Conservation (phyloP, 2,888 invertebrate genomes). For the Hecatera dysodea region DNA sequence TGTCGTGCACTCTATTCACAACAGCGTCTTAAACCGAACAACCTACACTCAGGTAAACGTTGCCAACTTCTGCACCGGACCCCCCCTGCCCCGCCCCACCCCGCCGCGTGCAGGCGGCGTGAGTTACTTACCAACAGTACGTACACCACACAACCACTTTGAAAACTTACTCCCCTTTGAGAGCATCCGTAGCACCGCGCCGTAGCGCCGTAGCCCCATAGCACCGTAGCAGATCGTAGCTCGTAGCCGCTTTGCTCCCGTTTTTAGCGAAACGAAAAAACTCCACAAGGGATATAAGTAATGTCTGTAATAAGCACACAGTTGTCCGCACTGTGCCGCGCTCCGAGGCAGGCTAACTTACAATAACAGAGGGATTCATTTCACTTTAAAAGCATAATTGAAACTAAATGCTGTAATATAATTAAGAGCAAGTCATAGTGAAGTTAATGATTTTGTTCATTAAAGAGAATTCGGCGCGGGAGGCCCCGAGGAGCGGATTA, state of each 20-base stretch:
- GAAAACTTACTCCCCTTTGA: constrained; percentile 52
- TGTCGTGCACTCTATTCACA: constrained; percentile 24
- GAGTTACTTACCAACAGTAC: constrained; percentile 34
- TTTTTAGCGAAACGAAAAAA: constrained; percentile 49
- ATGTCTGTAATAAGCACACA: constrained; percentile 22
- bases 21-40: constrained; percentile 27
- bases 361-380: constrained; percentile 11
- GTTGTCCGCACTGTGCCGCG: constrained; percentile 20
- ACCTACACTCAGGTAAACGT: constrained; percentile 30
- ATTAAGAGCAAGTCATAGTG: constrained; percentile 39
- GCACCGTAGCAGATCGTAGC: constrained; percentile 13
- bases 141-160: constrained; percentile 40
- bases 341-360: constrained; percentile 7
- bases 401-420: constrained; percentile 41
- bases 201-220: constrained; percentile 16
- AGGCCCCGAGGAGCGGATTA: constrained; percentile 63
- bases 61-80: constrained; percentile 13
- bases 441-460: constrained; percentile 61
- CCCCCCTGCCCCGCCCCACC: not conserved
- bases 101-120: not conserved
- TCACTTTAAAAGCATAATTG: constrained; percentile 31
- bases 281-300: constrained; percentile 41
- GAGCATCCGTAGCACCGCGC: constrained; percentile 10
- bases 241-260: constrained; percentile 23
- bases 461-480: constrained; percentile 61